These are phyloP conservation scores for Euclidia mi DNA, from an alignment of 2,888 invertebrate species.

Conservation along the genomic window DNA sequence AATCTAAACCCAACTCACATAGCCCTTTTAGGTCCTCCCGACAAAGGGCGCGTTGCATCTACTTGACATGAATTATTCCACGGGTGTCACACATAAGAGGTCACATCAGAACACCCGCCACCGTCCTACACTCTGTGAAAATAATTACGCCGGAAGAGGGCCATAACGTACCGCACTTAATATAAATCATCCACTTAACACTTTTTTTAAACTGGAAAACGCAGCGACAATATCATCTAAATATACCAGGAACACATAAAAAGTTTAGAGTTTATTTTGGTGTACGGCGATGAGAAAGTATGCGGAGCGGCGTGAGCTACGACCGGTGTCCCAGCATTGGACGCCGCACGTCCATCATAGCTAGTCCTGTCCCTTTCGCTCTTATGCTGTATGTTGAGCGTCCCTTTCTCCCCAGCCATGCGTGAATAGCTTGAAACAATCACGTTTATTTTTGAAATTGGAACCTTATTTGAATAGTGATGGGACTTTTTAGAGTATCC, in stretches of 20 bases:
- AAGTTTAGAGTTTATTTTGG: slow-evolving; percentile 86
- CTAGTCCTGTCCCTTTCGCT: slow-evolving; percentile 66
- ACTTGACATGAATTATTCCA: slow-evolving; percentile 76
- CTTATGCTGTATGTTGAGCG: slow-evolving; percentile 30
- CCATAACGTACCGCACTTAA: slow-evolving; percentile 82
- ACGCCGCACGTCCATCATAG: slow-evolving; percentile 85
- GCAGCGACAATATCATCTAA: slow-evolving; percentile 84
- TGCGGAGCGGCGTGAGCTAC: slow-evolving; percentile 83
- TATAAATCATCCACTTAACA: slow-evolving; percentile 90
- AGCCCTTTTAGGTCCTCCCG: slow-evolving; percentile 43
- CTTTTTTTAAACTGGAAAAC: slow-evolving; percentile 79
- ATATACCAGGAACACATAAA: slow-evolving; percentile 85
- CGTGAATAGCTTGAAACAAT: slow-evolving; percentile 84
- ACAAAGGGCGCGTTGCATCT: slow-evolving; percentile 62
- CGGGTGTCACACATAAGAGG: slow-evolving; percentile 66
- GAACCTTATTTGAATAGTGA: slow-evolving; percentile 68
- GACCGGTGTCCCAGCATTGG: slow-evolving; percentile 76
- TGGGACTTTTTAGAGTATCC: slow-evolving; percentile 45
- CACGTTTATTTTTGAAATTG: slow-evolving; percentile 79
- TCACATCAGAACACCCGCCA: slow-evolving; percentile 53
- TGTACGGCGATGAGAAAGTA: slow-evolving; percentile 86
- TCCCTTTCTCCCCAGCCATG: slow-evolving; percentile 70
- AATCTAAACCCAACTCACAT: slow-evolving; percentile 42
- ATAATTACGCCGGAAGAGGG: slow-evolving; percentile 85
- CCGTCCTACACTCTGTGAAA: slow-evolving; percentile 68